Evolutionary conservation across 2,797 vertebrate genomes (phyloP).

Genomic region (Gambelia wislizenii): DNA sequence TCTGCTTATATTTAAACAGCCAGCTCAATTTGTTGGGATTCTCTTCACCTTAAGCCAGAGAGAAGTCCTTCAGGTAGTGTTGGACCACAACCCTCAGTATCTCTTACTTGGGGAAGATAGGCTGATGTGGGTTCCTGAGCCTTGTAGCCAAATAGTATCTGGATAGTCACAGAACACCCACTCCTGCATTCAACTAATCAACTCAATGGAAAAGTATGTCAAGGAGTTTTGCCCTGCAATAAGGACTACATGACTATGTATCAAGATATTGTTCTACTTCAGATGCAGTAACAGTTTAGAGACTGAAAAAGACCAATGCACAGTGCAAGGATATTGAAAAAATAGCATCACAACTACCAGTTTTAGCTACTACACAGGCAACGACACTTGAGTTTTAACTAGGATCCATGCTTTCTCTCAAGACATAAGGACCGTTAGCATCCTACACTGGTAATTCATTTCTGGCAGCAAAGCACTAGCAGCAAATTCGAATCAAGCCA

Average conservation of each 20-base stretch:
- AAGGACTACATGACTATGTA: background rate
- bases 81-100: too few species aligned
- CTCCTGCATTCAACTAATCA: background rate
- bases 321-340: background rate
- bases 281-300: background rate
- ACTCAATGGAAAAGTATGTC: background rate
- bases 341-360: accelerated
- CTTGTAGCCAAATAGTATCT: too few species aligned
- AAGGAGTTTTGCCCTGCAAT: background rate
- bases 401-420: background rate
- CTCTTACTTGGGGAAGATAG: too few species aligned
- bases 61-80: too few species aligned
- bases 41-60: background rate
- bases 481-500: background rate
- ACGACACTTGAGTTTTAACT: background rate
- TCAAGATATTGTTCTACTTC: background rate
- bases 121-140: too few species aligned
- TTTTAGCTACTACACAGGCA: background rate
- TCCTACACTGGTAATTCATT: background rate
- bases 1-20: background rate
- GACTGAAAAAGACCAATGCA: background rate
- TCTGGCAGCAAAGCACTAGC: background rate
- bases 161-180: too few species aligned
- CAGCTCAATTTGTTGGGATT: background rate
- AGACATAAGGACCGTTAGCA: background rate